Evolutionary conservation across 2,797 vertebrate species (phyloP).

Genomic region (Catamblyrhynchus diadema): DNA sequence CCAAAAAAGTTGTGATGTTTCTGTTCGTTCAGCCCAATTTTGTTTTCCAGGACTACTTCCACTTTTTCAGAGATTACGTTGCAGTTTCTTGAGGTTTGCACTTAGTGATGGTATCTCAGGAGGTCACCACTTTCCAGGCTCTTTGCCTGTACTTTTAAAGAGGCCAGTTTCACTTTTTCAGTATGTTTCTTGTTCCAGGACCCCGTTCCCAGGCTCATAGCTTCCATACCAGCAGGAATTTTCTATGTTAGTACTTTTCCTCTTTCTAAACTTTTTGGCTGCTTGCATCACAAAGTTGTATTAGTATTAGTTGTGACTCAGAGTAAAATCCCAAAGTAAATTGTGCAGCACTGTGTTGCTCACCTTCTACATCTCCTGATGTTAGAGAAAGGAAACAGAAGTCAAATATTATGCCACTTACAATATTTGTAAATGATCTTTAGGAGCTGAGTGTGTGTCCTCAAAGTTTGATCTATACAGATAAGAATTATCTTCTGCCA

Average conservation of each 20-base stretch:
- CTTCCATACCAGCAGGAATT: neutral
- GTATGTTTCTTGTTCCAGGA: neutral
- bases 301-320: neutral
- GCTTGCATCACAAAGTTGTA: neutral
- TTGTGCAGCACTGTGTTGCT: neutral
- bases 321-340: conserved; percentile 18
- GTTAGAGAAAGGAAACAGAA: neutral
- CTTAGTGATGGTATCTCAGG: neutral
- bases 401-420: neutral
- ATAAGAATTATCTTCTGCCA: neutral
- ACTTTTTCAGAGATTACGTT: neutral
- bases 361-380: neutral
- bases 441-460: neutral
- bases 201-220: neutral
- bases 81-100: neutral
- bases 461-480: neutral
- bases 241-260: neutral
- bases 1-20: neutral
- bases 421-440: neutral
- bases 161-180: neutral
- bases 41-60: neutral
- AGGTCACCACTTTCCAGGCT: neutral
- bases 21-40: neutral
- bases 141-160: neutral
- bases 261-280: neutral